phyloP scores from a whole-genome alignment of 2,113 vertebrate genomes.

The Gasterosteus aculeatus region DNA sequence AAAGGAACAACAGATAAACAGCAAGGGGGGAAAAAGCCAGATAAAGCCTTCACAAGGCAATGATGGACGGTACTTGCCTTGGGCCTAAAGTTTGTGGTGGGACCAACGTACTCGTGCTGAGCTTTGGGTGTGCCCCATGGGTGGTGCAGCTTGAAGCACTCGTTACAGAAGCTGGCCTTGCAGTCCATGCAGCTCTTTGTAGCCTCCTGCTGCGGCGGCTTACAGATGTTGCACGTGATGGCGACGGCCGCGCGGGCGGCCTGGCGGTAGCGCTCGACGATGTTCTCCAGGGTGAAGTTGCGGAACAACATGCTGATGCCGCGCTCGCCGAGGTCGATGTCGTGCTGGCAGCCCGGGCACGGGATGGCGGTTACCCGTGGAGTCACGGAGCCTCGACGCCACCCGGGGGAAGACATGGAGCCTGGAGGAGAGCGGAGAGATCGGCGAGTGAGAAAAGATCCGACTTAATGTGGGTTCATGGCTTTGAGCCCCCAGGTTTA shows the following conservation, averaged over 20 bases:
- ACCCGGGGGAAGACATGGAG: conserved; percentile 85
- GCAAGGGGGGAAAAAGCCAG: too few relatives aligned
- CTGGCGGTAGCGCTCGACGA: conserved; percentile 95
- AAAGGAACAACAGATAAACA: not conserved
- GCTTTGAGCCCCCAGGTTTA: conserved; percentile 30
- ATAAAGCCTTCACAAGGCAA: not conserved
- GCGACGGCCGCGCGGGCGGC: conserved; percentile 92
- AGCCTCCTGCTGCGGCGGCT: conserved; percentile 90
- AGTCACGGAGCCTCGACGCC: conserved; percentile 91
- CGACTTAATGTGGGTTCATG: not conserved
- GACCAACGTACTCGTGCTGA: conserved; percentile 95
- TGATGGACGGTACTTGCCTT: conserved; percentile 81
- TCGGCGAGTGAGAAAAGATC: conserved; percentile 48
- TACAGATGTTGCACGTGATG: conserved; percentile 95
- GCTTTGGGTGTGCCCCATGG: conserved; percentile 96
- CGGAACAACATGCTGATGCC: conserved; percentile 96
- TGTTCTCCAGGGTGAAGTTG: conserved; percentile 95
- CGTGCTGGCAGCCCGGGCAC: conserved; percentile 92
- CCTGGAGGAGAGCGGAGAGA: conserved; percentile 65
- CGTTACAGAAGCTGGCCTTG: conserved; percentile 95
- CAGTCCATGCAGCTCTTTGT: conserved; percentile 99
- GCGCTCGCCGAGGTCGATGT: conserved; percentile 95
- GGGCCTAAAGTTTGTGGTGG: conserved; percentile 95
- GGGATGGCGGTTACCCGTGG: conserved; percentile 88
- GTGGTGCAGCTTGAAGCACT: conserved; percentile 96